Evolutionary conservation across 2,113 vertebrate species (phyloP).

Genomic region (Vimba vimba): DNA sequence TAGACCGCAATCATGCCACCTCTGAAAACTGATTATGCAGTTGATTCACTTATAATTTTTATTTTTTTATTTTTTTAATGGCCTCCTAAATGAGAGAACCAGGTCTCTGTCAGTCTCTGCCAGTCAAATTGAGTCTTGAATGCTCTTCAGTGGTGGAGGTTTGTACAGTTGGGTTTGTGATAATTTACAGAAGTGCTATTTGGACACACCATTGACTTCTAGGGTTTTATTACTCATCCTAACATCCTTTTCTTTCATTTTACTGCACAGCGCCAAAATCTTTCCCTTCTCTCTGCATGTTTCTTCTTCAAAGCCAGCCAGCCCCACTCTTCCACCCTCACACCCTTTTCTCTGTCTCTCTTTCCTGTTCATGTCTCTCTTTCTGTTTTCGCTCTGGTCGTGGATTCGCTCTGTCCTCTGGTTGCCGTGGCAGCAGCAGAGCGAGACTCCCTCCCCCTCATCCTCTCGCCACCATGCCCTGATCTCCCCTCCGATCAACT

Average conservation of each 20-base stretch:
- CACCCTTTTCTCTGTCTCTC: conserved; percentile 63
- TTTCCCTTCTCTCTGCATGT: conserved; percentile 37
- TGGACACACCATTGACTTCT: neutral
- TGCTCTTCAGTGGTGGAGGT: neutral
- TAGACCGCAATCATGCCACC: neutral
- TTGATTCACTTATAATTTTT: neutral
- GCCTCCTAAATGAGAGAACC: neutral
- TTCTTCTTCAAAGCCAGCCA: conserved; percentile 33
- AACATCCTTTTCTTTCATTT: conserved; percentile 22
- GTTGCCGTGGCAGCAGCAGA: conserved; percentile 74
- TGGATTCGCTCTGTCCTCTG: conserved; percentile 63
- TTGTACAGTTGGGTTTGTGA: neutral
- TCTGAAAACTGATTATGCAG: neutral
- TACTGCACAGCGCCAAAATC: conserved; percentile 23
- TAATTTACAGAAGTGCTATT: neutral
- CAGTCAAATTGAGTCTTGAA: neutral
- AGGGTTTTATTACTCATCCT: conserved; percentile 2
- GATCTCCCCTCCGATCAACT: conserved; percentile 85
- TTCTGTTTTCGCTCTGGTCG: conserved; percentile 62
- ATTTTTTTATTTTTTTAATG: too few species aligned
- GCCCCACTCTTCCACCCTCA: conserved; percentile 65
- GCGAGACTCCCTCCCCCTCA: conserved; percentile 80
- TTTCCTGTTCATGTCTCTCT: conserved; percentile 69
- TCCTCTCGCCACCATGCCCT: conserved; percentile 81
- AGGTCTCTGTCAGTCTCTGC: neutral